Evolutionary conservation across 2,113 vertebrate genomes (phyloP).

Genomic region (Equus quagga): DNA sequence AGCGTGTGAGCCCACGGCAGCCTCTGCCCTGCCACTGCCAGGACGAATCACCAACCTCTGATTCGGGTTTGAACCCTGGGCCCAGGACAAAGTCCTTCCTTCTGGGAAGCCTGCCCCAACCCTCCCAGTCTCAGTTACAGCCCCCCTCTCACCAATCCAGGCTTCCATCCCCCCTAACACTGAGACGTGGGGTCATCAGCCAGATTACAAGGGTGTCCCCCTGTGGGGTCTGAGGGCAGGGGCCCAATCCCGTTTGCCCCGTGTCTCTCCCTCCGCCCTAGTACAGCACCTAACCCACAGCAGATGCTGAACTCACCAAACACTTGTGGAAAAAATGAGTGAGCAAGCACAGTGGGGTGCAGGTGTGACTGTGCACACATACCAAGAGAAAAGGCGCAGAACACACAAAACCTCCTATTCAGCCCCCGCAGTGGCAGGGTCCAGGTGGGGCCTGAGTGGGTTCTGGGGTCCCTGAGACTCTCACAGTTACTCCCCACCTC

Average conservation of each 20-base stretch:
- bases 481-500: not conserved
- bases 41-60: not conserved
- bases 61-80: not conserved
- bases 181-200: not conserved
- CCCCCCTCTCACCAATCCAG: not conserved
- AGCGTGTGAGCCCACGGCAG: not conserved
- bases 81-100: not conserved
- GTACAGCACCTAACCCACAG: not conserved
- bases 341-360: accelerated
- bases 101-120: not conserved
- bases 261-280: not conserved
- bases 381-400: not conserved
- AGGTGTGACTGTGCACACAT: not conserved
- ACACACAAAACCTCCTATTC: not conserved
- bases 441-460: not conserved
- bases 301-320: not conserved
- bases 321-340: accelerated
- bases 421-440: no score
- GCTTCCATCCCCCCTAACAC: not conserved
- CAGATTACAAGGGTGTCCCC: not conserved
- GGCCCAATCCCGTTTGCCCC: not conserved
- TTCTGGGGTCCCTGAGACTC: not conserved
- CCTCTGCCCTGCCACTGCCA: no score
- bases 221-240: not conserved
- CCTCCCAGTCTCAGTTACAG: not conserved